Evolutionary conservation across 2,888 invertebrate genomes (phyloP).

Genomic region (Amblyjoppa fuscipennis): DNA sequence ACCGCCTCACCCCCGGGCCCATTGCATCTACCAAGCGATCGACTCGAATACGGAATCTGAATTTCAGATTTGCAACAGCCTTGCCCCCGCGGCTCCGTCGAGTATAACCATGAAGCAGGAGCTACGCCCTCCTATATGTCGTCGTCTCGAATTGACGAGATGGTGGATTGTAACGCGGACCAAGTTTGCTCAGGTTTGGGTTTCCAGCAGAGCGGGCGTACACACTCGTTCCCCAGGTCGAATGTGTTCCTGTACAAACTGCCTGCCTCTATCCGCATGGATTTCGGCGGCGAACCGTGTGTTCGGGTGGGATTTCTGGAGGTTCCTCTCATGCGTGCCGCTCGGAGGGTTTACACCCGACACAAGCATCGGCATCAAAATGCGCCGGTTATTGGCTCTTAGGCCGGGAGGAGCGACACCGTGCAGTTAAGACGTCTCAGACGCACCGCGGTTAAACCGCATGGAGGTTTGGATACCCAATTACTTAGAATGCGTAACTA

Average conservation of each 20-base stretch:
- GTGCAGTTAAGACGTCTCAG: conserved; percentile 37
- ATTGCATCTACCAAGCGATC: conserved; percentile 68
- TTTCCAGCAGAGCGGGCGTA: not conserved
- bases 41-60: conserved; percentile 79
- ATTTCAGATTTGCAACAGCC: conserved; percentile 71
- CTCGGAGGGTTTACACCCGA: not conserved
- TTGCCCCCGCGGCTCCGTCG: not conserved
- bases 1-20: not conserved
- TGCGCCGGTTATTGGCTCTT: conserved; percentile 2
- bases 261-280: not conserved
- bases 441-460: conserved; percentile 68
- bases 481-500: conserved; percentile 63
- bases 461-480: conserved; percentile 69
- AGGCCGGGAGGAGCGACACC: not conserved
- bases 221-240: not conserved
- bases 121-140: conserved; percentile 23
- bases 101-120: conserved; percentile 4
- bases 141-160: conserved; percentile 49
- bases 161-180: conserved; percentile 26
- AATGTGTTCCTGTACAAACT: not conserved
- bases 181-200: conserved; percentile 30
- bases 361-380: not conserved
- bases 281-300: not conserved
- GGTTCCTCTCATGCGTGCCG: not conserved
- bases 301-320: not conserved